Conservation (phyloP, 2,113 vertebrate species). For the Cavia aperea region DNA sequence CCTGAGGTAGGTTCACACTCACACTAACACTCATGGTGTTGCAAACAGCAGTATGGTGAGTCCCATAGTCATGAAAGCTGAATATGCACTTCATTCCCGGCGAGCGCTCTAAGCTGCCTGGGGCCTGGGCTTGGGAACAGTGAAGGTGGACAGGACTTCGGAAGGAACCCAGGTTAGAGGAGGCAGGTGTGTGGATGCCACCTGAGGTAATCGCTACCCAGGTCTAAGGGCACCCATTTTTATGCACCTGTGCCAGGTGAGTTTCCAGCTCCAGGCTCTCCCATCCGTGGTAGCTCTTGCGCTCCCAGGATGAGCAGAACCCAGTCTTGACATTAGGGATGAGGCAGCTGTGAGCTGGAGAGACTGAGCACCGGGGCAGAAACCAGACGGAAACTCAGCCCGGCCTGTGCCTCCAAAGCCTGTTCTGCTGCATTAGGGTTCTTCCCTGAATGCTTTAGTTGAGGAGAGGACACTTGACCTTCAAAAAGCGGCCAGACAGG, state of each 20-base stretch:
- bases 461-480: background rate
- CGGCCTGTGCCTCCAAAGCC: background rate
- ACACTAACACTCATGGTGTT: background rate
- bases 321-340: background rate
- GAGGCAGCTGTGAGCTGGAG: background rate
- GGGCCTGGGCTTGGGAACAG: background rate
- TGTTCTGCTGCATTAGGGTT: background rate
- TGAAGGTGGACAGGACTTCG: background rate
- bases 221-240: background rate
- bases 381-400: background rate
- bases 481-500: background rate
- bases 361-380: background rate
- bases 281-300: background rate
- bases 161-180: background rate
- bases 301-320: background rate
- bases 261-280: background rate
- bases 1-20: background rate
- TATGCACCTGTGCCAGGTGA: background rate
- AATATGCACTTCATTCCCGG: background rate
- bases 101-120: background rate
- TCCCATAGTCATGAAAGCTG: background rate
- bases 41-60: too few relatives aligned
- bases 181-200: background rate
- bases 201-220: background rate
- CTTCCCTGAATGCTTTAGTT: background rate